Base-by-base conservation (phyloP, 2,888 invertebrate genomes). In the Nemotelus nigrinus region DNA sequence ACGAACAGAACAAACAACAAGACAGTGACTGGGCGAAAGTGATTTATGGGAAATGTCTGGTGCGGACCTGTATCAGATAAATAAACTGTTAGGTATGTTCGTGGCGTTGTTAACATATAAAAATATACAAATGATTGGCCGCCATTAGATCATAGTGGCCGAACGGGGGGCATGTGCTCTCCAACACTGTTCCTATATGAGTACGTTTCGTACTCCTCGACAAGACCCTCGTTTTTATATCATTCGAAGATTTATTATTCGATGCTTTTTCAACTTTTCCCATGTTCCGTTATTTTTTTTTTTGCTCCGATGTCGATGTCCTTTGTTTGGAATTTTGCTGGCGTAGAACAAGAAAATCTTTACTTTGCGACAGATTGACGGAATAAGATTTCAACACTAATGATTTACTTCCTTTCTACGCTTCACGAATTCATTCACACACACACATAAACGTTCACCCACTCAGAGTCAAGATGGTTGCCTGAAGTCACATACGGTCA, bases 81-180 rank as follows among this genome's bases (percentile, higher is more conserved):
- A 79, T 79, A 79, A 79, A 79, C 79, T 79, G 77, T 78, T 76
- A 76, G 79, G 79, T 79, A 79, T 79, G 77, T 77, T 77, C 78
- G 72, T 79, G 76, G 79, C 65, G 78, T 76, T 79, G 79, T 79
- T 79, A 79, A 79, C 79, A 79, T 78, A 79, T 79, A 79, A 79
- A 79, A 79, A 79, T 79, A 79, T 79, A 79, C 79, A 79, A 79
- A 79, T 79, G 77, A 79, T 79, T 78, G 79, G 71, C 79, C 71
- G 76, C 79, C 76, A 78, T 79, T 79, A 71, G 77, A 63, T 71
- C 77, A 44, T 41, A 70, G 47, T 39, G 64, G 50, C 68, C 70
- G 50, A 71, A 10, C 78, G 3, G 45, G 50, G 75, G 76, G 25
- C 50, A 68, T 60, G 60, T 60, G 3, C 41, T 4, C 60, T 7